phyloP scores from a whole-genome alignment of 2,113 vertebrate genomes.

The Ailuropoda melanoleuca region DNA sequence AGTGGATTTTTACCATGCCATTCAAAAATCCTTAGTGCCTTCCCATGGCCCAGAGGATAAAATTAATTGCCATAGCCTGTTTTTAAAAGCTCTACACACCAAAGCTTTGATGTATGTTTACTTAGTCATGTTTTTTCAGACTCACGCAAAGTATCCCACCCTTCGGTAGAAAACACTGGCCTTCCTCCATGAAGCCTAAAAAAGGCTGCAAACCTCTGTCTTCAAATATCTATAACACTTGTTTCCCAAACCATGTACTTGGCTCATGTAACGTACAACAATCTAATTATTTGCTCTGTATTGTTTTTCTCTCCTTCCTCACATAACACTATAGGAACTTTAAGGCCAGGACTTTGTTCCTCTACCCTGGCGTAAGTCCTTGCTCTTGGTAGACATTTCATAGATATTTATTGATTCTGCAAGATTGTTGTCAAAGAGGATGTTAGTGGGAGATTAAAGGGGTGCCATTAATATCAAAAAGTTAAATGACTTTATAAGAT shows the following conservation, averaged over 20 bases:
- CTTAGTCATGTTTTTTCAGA: not conserved
- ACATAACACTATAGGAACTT: not conserved
- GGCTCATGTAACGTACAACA: not conserved
- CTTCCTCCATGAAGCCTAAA: not conserved
- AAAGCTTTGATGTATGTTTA: not conserved
- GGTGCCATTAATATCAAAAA: not conserved
- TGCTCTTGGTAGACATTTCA: not conserved
- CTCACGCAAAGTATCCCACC: not conserved
- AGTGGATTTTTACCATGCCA: not conserved
- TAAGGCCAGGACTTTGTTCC: not conserved
- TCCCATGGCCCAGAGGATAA: not conserved
- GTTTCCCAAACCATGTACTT: not conserved
- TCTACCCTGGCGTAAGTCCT: not conserved
- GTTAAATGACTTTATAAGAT: not conserved
- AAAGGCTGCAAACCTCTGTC: not conserved
- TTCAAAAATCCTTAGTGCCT: not conserved
- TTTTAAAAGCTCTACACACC: not conserved
- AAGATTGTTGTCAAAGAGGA: conserved; percentile 14
- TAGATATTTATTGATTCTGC: not conserved
- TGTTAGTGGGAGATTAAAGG: not conserved
- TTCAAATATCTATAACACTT: not conserved
- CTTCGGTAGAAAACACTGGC: not conserved
- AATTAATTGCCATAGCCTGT: not conserved
- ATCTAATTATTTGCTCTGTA: not conserved
- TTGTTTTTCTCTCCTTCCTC: not conserved